Base-by-base conservation (phyloP, 2,797 vertebrate genomes). In the Pseudocheirus occidentalis region DNA sequence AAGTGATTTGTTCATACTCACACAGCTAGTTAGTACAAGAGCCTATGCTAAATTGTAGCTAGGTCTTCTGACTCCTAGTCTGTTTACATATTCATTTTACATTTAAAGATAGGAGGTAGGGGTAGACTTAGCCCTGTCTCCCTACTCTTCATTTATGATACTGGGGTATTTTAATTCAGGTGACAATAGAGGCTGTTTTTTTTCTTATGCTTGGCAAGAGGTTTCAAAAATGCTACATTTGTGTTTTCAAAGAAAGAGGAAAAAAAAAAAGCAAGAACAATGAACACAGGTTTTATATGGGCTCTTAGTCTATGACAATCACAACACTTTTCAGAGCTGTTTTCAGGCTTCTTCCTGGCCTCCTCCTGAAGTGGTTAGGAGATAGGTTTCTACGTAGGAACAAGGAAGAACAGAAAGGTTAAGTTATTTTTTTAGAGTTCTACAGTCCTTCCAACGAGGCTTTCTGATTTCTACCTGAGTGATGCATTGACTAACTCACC, bases 391-490 rank as follows among this genome's bases (percentile, higher is more conserved):
- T 40, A 94, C 81, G 91, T 6, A 55, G 46, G 34, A 94, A 90
- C 55, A 73, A 9, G 56, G 29, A 62, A 90, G 59, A 94, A 7
- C 92, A 94, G 91, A 56, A 94, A 57, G 92, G 91, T 87, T 93
- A 91, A 93, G 52, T 81, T 90, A 58, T 94, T 95, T 95, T 73
- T 59, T 95, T 28, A 92, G 55, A 97, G 92, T 53, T 34, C 93
- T 46, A 58, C 94, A 96, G 87, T 92, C 95, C 46, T 56, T 95
- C 90, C 54, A 93, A 93, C 59, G 28, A 92, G 29, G 89, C 66
- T 91, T 95, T 97, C 95, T 66, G 89, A 96, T 96, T 73, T 96
- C 93, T 97, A 93, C 94, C 90, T 50, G 62, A 96, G 93, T 94
- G 50, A 66, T 57, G 96, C 95, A 62, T 92, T 52, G 52, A 95